phyloP scores from a whole-genome alignment of 1,140 invertebrate genomes.

The Aphis gossypii region DNA sequence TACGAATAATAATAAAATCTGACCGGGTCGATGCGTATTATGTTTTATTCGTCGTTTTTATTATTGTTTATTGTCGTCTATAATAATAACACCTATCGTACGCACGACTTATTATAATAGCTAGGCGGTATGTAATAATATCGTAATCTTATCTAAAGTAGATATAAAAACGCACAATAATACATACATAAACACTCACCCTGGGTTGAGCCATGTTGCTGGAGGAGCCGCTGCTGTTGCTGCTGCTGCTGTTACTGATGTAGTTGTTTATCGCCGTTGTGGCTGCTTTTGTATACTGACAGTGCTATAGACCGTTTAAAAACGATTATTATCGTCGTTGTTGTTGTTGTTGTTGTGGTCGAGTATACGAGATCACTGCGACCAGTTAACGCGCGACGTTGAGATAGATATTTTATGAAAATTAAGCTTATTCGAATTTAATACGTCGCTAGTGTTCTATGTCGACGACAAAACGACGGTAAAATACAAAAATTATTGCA shows the following conservation, averaged over 20 bases:
- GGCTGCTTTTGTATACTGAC: not conserved
- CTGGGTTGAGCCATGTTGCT: constrained; percentile 44
- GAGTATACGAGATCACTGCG: not conserved
- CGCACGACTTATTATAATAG: not conserved
- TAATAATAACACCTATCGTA: not conserved
- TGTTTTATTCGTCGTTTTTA: not conserved
- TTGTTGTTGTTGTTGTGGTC: not conserved
- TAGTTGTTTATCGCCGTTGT: constrained; percentile 43
- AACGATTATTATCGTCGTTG: not conserved
- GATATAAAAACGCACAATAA: constrained; percentile 28
- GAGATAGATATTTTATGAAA: not conserved
- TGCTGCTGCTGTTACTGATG: constrained; percentile 64
- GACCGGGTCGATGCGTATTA: not conserved
- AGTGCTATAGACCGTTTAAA: not conserved
- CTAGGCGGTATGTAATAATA: not conserved
- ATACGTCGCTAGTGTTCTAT: not conserved
- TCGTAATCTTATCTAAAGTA: not conserved
- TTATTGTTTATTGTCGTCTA: not conserved
- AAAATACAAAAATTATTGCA: not conserved
- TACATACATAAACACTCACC: constrained; percentile 53
- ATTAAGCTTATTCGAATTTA: not conserved
- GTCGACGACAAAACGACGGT: not conserved
- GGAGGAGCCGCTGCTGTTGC: constrained; percentile 66
- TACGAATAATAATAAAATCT: not conserved
- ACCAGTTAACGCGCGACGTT: not conserved